Evolutionary conservation across 2,797 vertebrate genomes (phyloP).

Genomic region (Enteromius viviparus): DNA sequence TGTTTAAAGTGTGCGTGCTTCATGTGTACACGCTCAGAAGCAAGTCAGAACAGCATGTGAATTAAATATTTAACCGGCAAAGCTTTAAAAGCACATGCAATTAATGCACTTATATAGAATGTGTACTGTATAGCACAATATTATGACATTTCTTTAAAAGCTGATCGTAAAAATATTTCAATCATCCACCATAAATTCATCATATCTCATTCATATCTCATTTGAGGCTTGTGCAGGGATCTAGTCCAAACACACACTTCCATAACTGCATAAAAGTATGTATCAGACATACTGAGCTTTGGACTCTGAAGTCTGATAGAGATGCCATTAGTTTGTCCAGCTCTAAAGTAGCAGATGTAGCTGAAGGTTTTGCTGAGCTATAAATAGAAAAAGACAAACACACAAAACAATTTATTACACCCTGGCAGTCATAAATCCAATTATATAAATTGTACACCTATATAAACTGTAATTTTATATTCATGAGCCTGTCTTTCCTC

Average conservation of each 20-base stretch:
- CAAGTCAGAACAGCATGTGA: too few relatives aligned
- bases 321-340: conserved; percentile 93
- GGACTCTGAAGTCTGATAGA: conserved; percentile 91
- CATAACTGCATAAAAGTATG: background rate
- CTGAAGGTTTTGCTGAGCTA: conserved; percentile 80
- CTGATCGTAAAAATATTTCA: too few relatives aligned
- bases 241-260: background rate
- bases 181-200: too few relatives aligned
- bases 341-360: conserved; percentile 90
- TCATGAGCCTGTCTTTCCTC: background rate
- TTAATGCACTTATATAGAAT: too few relatives aligned
- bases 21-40: too few relatives aligned
- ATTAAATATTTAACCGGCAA: too few relatives aligned
- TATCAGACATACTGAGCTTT: conserved; percentile 82
- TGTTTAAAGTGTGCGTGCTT: too few relatives aligned
- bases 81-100: too few relatives aligned
- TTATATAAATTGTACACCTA: background rate
- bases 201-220: too few relatives aligned
- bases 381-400: conserved; percentile 15
- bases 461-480: background rate
- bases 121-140: too few relatives aligned
- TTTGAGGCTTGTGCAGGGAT: too few relatives aligned
- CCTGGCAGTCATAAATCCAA: background rate
- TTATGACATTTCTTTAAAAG: too few relatives aligned
- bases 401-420: background rate